Conservation (phyloP, 2,888 invertebrate species). For the Petrophora chlorosata region DNA sequence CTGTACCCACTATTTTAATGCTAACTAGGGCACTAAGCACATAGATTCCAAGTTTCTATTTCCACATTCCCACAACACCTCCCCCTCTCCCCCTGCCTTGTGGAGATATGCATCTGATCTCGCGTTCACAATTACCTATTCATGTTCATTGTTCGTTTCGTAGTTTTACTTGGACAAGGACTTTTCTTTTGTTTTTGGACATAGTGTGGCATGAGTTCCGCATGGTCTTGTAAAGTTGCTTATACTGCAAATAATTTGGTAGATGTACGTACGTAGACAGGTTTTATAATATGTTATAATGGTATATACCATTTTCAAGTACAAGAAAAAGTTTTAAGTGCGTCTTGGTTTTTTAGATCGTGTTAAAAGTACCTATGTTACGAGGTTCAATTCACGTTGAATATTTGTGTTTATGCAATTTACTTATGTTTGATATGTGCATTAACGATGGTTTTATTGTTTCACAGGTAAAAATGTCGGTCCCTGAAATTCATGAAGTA, state of each 20-base stretch:
- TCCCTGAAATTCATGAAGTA: neutral
- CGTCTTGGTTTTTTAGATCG: too few species aligned
- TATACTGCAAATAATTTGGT: too few species aligned
- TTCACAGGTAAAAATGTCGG: conserved; percentile 4
- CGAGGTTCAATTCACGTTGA: too few species aligned
- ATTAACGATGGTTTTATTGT: neutral
- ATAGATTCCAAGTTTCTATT: neutral
- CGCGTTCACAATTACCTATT: conserved; percentile 16
- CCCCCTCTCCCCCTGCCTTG: conserved; percentile 2
- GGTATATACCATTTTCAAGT: too few species aligned
- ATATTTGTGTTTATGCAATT: too few species aligned
- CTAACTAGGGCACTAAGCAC: too few species aligned
- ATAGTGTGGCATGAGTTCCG: neutral
- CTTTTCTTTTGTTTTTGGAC: conserved; percentile 17
- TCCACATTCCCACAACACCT: conserved; percentile 19
- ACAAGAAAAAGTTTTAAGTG: too few species aligned
- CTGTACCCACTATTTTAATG: too few species aligned
- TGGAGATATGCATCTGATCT: conserved; percentile 22
- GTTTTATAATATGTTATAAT: too few species aligned
- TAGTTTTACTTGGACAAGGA: conserved; percentile 24
- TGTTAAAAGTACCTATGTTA: too few species aligned
- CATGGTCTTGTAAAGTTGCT: neutral
- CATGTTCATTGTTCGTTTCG: conserved; percentile 28
- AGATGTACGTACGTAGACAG: too few species aligned
- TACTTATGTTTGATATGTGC: too few species aligned